Conservation (phyloP, 2,113 vertebrate genomes). For the Dicerorhinus sumatrensis region DNA sequence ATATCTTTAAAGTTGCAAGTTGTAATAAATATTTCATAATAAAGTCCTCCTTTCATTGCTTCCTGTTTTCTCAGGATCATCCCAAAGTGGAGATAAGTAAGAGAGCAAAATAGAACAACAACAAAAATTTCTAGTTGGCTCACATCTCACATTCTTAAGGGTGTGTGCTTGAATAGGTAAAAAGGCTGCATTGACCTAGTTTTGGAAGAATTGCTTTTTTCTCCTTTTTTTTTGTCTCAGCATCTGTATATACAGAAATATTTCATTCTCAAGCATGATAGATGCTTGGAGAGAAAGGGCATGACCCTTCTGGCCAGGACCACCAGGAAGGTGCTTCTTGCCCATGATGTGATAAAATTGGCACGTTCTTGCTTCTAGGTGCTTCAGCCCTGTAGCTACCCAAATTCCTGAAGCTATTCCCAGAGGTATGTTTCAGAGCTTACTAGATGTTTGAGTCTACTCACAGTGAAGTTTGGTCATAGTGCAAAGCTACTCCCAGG, state of each 20-base stretch:
- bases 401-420: not conserved
- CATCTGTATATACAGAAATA: not conserved
- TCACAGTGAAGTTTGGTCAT: not conserved
- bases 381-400: not conserved
- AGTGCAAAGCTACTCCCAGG: not conserved
- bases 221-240: not conserved
- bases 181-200: not conserved
- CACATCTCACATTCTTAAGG: slow-evolving; percentile 4
- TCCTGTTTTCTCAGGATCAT: slow-evolving; percentile 61
- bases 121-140: slow-evolving; percentile 34
- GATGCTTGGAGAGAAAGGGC: not conserved
- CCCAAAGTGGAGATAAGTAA: not conserved
- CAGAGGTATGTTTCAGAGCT: not conserved
- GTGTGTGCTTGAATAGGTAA: not conserved
- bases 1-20: not conserved
- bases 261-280: not conserved
- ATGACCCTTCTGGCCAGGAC: not conserved
- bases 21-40: slow-evolving; percentile 23
- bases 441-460: not conserved
- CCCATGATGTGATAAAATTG: not conserved
- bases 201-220: not conserved
- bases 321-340: not conserved
- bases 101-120: not conserved
- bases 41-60: slow-evolving; percentile 24
- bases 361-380: not conserved